These are phyloP conservation scores for Campoletis raptor DNA, from an alignment of 2,888 invertebrate species.

Conservation along the genomic window DNA sequence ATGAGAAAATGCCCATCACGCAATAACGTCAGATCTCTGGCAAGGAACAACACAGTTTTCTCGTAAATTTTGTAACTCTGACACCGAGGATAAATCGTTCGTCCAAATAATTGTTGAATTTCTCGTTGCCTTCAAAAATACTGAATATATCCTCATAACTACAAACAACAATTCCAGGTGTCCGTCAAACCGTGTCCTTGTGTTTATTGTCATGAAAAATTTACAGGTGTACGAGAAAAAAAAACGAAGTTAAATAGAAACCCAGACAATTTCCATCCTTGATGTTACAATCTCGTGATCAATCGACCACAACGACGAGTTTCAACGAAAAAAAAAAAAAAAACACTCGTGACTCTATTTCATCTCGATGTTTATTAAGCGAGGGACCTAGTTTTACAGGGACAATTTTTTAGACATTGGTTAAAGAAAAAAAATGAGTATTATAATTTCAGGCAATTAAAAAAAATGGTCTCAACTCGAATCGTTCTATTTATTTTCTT, in stretches of 20 bases:
- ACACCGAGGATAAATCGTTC: conserved; percentile 33
- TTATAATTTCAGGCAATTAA: neutral
- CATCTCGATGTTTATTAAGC: neutral
- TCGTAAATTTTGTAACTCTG: conserved; percentile 38
- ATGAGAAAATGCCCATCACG: neutral
- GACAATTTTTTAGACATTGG: no score
- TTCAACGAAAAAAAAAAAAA: neutral
- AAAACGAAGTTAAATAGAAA: conserved; percentile 17
- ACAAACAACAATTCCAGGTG: neutral
- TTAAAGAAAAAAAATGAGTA: no score
- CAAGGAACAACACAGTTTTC: conserved; percentile 20
- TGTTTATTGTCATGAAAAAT: conserved; percentile 10
- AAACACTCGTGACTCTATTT: neutral
- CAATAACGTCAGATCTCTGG: conserved; percentile 27
- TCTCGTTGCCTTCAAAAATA: conserved; percentile 18
- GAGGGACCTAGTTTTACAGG: conserved; percentile 3
- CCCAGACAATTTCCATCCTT: conserved; percentile 12
- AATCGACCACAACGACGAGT: conserved; percentile 30
- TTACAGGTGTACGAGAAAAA: conserved; percentile 21
- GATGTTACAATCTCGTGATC: conserved; percentile 17
- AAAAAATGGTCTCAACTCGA: neutral
- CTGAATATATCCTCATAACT: neutral
- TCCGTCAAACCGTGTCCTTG: conserved; percentile 24
- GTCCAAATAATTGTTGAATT: conserved; percentile 48
- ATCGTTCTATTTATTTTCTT: no score